These are phyloP conservation scores for Nicator chloris DNA, from an alignment of 2,113 vertebrate species.

Conservation along the genomic window DNA sequence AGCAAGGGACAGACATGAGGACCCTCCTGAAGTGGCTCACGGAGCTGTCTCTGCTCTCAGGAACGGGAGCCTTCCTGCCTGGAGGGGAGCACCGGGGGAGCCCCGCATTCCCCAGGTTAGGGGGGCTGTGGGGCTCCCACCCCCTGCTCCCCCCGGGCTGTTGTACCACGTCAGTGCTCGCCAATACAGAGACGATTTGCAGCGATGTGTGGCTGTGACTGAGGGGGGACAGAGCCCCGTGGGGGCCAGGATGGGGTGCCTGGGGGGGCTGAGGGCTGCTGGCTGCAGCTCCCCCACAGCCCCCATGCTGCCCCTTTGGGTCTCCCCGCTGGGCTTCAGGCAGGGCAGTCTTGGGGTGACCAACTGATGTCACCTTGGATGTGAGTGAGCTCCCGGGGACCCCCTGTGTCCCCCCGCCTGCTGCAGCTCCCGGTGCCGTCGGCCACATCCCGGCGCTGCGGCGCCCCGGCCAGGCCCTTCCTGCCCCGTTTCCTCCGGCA, in stretches of 20 bases:
- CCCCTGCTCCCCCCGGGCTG: not conserved
- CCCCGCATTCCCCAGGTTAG: not conserved
- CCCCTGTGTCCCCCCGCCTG: not conserved
- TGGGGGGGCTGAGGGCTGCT: too few species aligned
- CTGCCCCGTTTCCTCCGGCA: conserved; percentile 49
- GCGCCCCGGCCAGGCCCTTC: conserved; percentile 30
- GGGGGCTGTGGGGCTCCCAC: not conserved
- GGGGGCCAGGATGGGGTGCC: not conserved
- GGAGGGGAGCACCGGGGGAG: not conserved
- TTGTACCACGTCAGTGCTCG: not conserved
- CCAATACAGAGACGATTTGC: conserved; percentile 44
- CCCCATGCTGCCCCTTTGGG: not conserved
- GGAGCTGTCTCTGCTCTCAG: not conserved
- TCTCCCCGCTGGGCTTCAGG: fast-evolving
- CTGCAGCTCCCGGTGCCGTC: not conserved
- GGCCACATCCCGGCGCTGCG: not conserved
- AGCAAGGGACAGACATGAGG: fast-evolving
- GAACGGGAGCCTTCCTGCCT: not conserved
- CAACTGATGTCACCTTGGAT: fast-evolving
- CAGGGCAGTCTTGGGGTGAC: not conserved
- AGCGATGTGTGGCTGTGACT: not conserved
- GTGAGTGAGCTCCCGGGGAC: not conserved
- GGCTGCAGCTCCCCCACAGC: not conserved
- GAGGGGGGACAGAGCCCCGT: not conserved
- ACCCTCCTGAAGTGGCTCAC: fast-evolving